Conservation (phyloP, 2,797 vertebrate genomes). For the Pitangus sulphuratus region DNA sequence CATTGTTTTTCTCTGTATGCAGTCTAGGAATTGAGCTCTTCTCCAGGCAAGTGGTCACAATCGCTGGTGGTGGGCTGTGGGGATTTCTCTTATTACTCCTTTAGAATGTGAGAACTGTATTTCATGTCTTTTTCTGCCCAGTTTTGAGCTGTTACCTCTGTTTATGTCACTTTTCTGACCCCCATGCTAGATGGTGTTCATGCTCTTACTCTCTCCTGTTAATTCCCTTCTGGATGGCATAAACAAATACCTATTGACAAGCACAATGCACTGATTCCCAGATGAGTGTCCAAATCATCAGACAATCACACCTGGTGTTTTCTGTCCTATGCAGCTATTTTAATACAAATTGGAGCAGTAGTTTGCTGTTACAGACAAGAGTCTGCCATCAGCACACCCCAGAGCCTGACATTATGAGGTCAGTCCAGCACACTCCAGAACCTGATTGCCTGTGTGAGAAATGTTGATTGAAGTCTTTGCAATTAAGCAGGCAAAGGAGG, state of each 20-base stretch:
- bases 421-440: not conserved
- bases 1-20: accelerated
- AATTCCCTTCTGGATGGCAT: not conserved
- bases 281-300: not conserved
- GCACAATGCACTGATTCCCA: not conserved
- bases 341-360: not conserved
- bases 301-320: not conserved
- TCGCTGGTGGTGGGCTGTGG: not conserved
- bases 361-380: not conserved
- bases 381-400: not conserved
- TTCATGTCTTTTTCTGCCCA: not conserved
- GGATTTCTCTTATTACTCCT: not conserved
- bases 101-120: not conserved
- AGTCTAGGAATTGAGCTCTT: not conserved
- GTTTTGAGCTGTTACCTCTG: not conserved
- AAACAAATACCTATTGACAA: not conserved
- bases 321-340: not conserved
- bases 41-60: not conserved
- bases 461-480: not conserved
- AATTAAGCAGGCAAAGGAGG: constrained; percentile 2
- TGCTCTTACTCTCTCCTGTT: not conserved
- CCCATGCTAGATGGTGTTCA: not conserved
- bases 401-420: not conserved
- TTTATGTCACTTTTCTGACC: not conserved
- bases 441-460: not conserved